Evolutionary conservation across 1,140 invertebrate species (phyloP), one percentile per base, ranked within the genome.

Genomic region (Bactericera cockerelli): DNA sequence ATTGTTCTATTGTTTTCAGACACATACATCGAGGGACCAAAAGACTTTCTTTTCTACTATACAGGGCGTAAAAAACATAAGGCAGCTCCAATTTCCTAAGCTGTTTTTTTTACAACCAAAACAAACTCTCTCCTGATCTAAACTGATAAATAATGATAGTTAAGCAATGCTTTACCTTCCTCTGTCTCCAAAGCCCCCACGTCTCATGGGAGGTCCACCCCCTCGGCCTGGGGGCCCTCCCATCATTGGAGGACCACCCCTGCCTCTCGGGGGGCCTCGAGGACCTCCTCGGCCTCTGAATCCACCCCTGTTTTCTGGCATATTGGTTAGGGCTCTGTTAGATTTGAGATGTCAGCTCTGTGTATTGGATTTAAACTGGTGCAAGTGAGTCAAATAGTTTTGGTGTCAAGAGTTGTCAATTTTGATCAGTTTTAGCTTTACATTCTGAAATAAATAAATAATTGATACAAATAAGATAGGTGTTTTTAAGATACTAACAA

Each of bases 201-300:
- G n/a, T n/a, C 42, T n/a, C n/a, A 4, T 49, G 4, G n/a, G 4
- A 49, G n/a, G n/a, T 19, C 4, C 4, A 16, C 42, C 42, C 19
- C 42, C 22, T 22, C n/a, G n/a, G 4, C 22, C n/a, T n/a, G 42
- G 42, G 3, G 42, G 42, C 19, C 42, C 42, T 49, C 42, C 42
- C 42, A 49, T 49, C 42, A 49, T 49, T 10, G 42, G 42, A 6
- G n/a, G n/a, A 4, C 42, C 42, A 49, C 42, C n/a, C 19, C 42
- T 22, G n/a, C 42, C 42, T 49, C 42, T 49, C 8, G n/a, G 42
- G n/a, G 42, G 42, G 6, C 42, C 42, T 19, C 42, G 4, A 19
- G n/a, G 42, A 22, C 42, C 42, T 10, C 42, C 42, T 8, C 42
- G 42, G n/a, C 42, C 42, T 49, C 42, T 49, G 42, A 49, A 49